Percentiles rank a stretch among this genome's conserved stretches.
phyloP scores from a whole-genome alignment of 2,888 invertebrate species.

The Lycia hirtaria region DNA sequence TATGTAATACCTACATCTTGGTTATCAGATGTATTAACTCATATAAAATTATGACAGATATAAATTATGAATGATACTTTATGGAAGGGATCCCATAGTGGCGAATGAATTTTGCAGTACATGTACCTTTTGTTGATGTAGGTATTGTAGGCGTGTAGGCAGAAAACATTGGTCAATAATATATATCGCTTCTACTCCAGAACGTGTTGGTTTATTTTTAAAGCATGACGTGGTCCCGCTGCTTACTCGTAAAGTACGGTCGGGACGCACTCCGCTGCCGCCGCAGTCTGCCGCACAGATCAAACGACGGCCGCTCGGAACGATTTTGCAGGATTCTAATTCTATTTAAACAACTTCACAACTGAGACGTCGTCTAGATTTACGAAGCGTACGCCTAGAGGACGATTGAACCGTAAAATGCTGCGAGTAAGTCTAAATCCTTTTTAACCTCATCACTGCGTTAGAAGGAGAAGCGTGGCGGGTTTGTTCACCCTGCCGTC shows the following conservation, averaged over 20 bases:
- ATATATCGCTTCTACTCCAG: background rate
- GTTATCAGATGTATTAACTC: no score
- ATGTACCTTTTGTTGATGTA: constrained; percentile 2
- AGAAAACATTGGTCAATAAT: constrained; percentile 1
- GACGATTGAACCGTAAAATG: constrained; percentile 76
- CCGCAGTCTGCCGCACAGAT: constrained; percentile 9
- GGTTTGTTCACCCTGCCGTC: constrained; percentile 82
- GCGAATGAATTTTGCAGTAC: constrained; percentile 3
- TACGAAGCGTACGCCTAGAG: constrained; percentile 55
- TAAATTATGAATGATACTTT: background rate
- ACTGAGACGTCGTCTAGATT: constrained; percentile 54
- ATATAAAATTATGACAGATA: no score
- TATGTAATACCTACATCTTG: no score
- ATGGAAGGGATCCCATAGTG: background rate
- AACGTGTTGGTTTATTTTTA: constrained; percentile 19
- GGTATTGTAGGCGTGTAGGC: background rate
- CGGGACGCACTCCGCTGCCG: constrained; percentile 7
- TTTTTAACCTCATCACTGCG: constrained; percentile 81
- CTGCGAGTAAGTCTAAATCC: constrained; percentile 80
- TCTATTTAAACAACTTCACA: constrained; percentile 48
- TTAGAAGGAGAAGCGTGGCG: constrained; percentile 81
- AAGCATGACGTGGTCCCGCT: constrained; percentile 14
- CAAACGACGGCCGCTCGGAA: constrained; percentile 31
- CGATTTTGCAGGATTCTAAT: constrained; percentile 34
- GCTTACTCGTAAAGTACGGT: constrained; percentile 10